Base-by-base conservation (phyloP, 1,140 invertebrate genomes). In the Drosophila kurseongensis region DNA sequence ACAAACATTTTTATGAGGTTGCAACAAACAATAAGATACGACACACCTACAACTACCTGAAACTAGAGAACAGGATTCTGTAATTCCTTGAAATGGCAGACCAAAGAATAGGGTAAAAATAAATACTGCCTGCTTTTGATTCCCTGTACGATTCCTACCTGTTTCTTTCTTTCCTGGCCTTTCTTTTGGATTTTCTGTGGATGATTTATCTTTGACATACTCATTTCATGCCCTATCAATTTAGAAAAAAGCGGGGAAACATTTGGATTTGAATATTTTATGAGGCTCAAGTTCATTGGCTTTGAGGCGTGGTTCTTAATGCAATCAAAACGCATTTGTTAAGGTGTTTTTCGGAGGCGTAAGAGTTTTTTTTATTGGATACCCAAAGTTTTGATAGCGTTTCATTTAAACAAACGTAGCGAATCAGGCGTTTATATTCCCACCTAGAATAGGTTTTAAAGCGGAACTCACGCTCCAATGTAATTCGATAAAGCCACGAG, bases 131-230 rank as follows among this genome's bases (percentile, higher is more conserved):
- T 23, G 23, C 2, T 23, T 23, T 23, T 23, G 23, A 23, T 23
- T 23, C 23, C 23, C 23, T 50, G n/a, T 32, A 44, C 12, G 62
- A 38, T 61, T 42, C 40, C 61, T 80, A 58, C 78, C 67, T 81
- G 61, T 63, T 73, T 50, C 16, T 66, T 71, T 48, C 23, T 42
- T 40, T 36, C 16, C 41, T 27, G 52, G 27, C 23, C 41, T 27
- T 54, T 58, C 27, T 42, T 58, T 27, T 12, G 6, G 8, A 36
- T 47, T 5, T 44, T 27, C 10, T n/a, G 36, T 32, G 41, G 58
- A 88, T 89, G 83, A 88, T 88, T 88, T 88, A 88, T 80, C 85
- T 76, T 62, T 67, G 76, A 88, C 76, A 76, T 56, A 47, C 75
- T 45, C 66, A 62, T 88, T 86, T 86, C 83, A 86, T 73, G 83